Percentiles rank a stretch among this genome's conserved stretches.
These are phyloP conservation scores for Phaenicophaeus curvirostris DNA, from an alignment of 2,797 vertebrate genomes.

Conservation along the genomic window DNA sequence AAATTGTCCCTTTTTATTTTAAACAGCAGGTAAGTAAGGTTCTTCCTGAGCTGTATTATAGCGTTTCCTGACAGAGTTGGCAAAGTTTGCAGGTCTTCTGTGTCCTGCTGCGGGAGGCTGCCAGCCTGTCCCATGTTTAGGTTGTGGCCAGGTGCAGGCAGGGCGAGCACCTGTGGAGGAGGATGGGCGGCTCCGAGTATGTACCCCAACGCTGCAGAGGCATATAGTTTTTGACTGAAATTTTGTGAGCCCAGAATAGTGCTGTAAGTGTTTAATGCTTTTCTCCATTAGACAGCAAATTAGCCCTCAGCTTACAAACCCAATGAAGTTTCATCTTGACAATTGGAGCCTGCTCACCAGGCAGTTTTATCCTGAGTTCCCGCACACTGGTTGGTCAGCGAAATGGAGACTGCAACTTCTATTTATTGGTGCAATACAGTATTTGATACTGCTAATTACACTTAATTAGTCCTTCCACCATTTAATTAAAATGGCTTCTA, in stretches of 20 bases:
- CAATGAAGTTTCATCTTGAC: slow-evolving; percentile 55
- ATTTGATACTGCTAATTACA: slow-evolving; percentile 80
- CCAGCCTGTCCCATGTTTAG: fast-evolving
- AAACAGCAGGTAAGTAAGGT: background rate
- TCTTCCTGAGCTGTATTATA: background rate
- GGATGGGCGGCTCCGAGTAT: background rate
- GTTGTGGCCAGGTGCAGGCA: background rate
- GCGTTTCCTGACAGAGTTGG: background rate
- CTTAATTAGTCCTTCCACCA: slow-evolving; percentile 77
- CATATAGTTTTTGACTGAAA: slow-evolving; percentile 58
- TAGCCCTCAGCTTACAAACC: slow-evolving; percentile 60
- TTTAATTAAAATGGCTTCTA: slow-evolving; percentile 79
- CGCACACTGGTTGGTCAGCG: slow-evolving; percentile 64
- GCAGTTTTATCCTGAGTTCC: slow-evolving; percentile 62
- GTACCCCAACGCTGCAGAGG: background rate
- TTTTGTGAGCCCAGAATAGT: slow-evolving; percentile 68
- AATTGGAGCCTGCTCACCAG: slow-evolving; percentile 40
- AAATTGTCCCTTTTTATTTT: background rate
- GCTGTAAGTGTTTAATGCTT: slow-evolving; percentile 59
- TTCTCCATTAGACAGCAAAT: slow-evolving; percentile 73
- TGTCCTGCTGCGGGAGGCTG: background rate
- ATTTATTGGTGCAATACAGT: slow-evolving; percentile 76
- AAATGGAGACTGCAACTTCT: slow-evolving; percentile 71
- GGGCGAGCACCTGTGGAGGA: background rate
- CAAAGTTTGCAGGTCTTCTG: background rate